A percentile compares a stretch with the other conserved stretches of the same genome.
Evolutionary conservation across 2,888 invertebrate genomes (phyloP).

Genomic region (Carabus problematicus): DNA sequence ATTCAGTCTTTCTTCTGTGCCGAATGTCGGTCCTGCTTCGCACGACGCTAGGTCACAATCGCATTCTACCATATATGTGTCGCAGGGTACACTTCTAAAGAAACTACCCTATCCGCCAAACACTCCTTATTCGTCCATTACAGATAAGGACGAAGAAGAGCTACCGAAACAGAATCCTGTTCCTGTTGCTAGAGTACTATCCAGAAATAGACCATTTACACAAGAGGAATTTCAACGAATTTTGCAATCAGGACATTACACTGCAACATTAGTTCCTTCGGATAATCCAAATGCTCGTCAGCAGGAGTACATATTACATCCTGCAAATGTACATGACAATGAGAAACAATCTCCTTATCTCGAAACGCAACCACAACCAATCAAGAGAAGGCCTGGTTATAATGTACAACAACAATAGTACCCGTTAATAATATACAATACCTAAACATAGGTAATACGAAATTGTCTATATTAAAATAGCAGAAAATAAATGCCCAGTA

Average conservation of each 20-base stretch:
- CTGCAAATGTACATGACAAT: conserved; percentile 8
- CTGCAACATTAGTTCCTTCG: conserved; percentile 35
- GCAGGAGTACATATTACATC: conserved; percentile 35
- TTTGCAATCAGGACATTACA: conserved; percentile 29
- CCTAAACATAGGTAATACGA: conserved; percentile 16
- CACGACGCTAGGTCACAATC: background rate
- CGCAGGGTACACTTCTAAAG: conserved; percentile 30
- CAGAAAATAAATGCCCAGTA: too few relatives aligned
- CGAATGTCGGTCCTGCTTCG: too few relatives aligned
- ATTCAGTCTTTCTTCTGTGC: too few relatives aligned
- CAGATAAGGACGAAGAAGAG: conserved; percentile 21
- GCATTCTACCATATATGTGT: conserved; percentile 31
- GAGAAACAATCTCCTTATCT: conserved; percentile 37
- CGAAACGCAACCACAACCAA: conserved; percentile 13
- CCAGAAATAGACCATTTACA: conserved; percentile 30
- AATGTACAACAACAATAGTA: conserved; percentile 31
- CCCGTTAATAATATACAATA: background rate
- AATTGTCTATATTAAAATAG: conserved; percentile 12
- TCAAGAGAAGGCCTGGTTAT: conserved; percentile 30
- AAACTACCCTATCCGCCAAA: conserved; percentile 15
- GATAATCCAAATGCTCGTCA: conserved; percentile 31
- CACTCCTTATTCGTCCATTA: background rate
- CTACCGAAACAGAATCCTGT: conserved; percentile 3
- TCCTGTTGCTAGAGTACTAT: conserved; percentile 11
- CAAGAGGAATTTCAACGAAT: conserved; percentile 37